Evolutionary conservation across 2,797 vertebrate species (phyloP).

Genomic region (Megalops cyprinoides): DNA sequence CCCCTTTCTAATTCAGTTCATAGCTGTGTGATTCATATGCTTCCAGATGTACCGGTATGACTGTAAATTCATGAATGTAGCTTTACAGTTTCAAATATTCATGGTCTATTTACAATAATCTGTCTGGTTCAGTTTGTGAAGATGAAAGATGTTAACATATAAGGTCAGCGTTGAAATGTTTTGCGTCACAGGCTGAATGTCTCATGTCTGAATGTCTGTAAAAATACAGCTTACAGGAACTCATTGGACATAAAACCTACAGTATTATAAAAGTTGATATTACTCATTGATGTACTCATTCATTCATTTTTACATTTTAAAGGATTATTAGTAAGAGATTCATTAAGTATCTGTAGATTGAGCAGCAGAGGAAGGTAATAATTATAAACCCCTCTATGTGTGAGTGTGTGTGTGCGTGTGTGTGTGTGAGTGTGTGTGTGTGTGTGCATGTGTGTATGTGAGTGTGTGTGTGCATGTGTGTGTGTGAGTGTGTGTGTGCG

Average conservation of each 20-base stretch:
- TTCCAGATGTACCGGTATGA: neutral
- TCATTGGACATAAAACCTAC: neutral
- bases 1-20: neutral
- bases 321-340: neutral
- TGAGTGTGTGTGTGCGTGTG: neutral
- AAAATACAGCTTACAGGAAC: neutral
- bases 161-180: too few relatives aligned
- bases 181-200: neutral
- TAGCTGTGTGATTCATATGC: neutral
- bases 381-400: neutral
- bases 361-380: neutral
- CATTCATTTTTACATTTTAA: neutral
- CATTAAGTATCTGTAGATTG: neutral
- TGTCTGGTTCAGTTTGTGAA: neutral
- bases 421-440: constrained; percentile 1
- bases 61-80: neutral
- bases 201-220: neutral
- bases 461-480: constrained; percentile 1
- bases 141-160: too few relatives aligned
- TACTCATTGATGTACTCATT: too few relatives aligned
- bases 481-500: neutral
- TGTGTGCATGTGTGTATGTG: constrained; percentile 24
- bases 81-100: constrained; percentile 16
- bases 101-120: neutral
- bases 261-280: neutral